Base-by-base conservation (phyloP, 2,888 invertebrate genomes). In the Branchipolynoe longqiensis region DNA sequence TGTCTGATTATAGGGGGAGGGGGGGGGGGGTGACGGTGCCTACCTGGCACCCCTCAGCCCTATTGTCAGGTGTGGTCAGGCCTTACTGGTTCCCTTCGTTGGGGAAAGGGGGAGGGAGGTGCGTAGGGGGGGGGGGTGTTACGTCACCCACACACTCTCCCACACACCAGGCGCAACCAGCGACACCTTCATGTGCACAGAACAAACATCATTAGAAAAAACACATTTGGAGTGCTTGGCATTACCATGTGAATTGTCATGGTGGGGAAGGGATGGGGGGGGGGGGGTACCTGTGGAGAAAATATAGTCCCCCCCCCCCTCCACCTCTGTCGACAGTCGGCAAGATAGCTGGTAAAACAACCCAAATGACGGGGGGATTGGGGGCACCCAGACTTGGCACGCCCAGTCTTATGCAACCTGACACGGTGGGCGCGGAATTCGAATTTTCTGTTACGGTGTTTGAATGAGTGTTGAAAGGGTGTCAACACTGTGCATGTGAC, bases 201-300 rank as follows among this genome's bases (percentile, higher is more conserved):
- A 25, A 33, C 78, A 78, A 78, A 78, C 54, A 54, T 54, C 78
- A 33, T 78, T 78, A 28, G 78, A 41, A 78, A n/a, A 78, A 78
- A 78, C 78, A 78, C 78, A 78, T 78, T 25, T 25, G 78, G 8
- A n/a, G 14, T 28, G 28, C 48, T 12, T 41, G 8, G 41, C 28
- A 78, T 78, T 78, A 78, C 48, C 78, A 78, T 78, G 78, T 78
- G 78, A 78, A 78, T 78, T 25, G n/a, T n/a, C n/a, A n/a, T n/a
- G n/a, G n/a, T n/a, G n/a, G n/a, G n/a, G n/a, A n/a, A n/a, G n/a
- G n/a, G n/a, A n/a, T n/a, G n/a, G n/a, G n/a, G n/a, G n/a, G n/a
- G n/a, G n/a, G n/a, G 78, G 25, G 73, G 38, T n/a, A 40, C 41
- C 38, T 62, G n/a, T n/a, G n/a, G n/a, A n/a, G n/a, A n/a, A n/a